phyloP scores from a whole-genome alignment of 2,113 vertebrate genomes.

The Pachycephala philippinensis region DNA sequence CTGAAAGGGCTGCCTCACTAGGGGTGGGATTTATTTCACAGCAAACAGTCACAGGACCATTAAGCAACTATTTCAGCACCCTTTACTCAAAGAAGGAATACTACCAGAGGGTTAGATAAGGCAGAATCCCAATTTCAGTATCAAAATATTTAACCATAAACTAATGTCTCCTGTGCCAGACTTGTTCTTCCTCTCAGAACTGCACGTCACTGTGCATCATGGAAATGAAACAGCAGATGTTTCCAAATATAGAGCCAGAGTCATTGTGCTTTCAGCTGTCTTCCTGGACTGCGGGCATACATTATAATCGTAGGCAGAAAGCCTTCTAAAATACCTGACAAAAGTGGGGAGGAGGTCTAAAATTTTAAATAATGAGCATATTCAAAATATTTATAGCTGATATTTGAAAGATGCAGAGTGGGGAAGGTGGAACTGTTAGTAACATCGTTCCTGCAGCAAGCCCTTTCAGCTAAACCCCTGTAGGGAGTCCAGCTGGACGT shows the following conservation, averaged over 20 bases:
- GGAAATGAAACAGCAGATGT: conserved; percentile 35
- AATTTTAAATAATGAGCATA: not conserved
- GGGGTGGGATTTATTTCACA: not conserved
- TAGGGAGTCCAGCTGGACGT: not conserved
- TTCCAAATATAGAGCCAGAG: conserved; percentile 46
- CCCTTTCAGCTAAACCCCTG: not conserved
- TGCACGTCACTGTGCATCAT: conserved; percentile 1
- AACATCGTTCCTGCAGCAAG: not conserved
- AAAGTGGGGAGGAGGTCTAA: not conserved
- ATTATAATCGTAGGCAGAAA: not conserved
- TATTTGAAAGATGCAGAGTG: not conserved
- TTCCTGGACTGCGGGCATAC: not conserved
- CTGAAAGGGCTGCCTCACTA: not conserved
- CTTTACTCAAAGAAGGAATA: not conserved
- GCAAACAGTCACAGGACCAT: not conserved
- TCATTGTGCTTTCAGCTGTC: conserved; percentile 21
- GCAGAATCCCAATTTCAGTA: not conserved
- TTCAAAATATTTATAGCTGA: not conserved
- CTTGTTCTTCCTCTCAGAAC: conserved; percentile 9
- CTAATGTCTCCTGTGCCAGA: not conserved
- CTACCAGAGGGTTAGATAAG: not conserved
- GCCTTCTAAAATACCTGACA: not conserved
- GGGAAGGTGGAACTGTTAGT: not conserved
- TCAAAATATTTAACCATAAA: not conserved
- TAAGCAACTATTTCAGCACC: not conserved